phyloP scores from a whole-genome alignment of 1,140 invertebrate genomes.

The Heliconius nattereri region DNA sequence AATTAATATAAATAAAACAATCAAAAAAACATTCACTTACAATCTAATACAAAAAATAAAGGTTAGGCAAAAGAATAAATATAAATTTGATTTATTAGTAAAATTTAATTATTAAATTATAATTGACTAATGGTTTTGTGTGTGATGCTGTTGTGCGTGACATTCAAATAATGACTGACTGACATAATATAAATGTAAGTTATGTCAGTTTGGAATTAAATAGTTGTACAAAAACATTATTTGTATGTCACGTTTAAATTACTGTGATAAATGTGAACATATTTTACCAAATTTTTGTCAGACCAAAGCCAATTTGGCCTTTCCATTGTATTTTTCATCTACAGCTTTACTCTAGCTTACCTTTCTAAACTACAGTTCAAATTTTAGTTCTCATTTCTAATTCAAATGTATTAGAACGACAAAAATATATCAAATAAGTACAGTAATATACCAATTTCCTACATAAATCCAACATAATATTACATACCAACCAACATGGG shows the following conservation, averaged over 20 bases:
- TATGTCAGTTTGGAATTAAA: conserved; percentile 14
- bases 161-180: neutral
- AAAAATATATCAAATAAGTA: conserved; percentile 8
- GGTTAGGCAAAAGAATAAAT: neutral
- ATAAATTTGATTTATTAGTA: neutral
- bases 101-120: conserved; percentile 12
- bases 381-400: neutral
- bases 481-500: too few species aligned
- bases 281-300: neutral
- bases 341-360: neutral
- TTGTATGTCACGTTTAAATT: neutral
- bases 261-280: neutral
- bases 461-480: too few species aligned
- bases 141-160: conserved; percentile 42
- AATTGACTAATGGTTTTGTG: conserved; percentile 62
- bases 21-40: conserved; percentile 52
- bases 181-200: neutral
- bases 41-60: conserved; percentile 47
- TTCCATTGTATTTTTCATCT: conserved; percentile 1
- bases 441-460: neutral
- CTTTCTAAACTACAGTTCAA: neutral
- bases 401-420: neutral
- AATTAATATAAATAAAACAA: conserved; percentile 45
- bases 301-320: neutral
- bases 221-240: neutral